Evolutionary conservation across 1,140 invertebrate genomes (phyloP).

Genomic region (Drosophila orena): DNA sequence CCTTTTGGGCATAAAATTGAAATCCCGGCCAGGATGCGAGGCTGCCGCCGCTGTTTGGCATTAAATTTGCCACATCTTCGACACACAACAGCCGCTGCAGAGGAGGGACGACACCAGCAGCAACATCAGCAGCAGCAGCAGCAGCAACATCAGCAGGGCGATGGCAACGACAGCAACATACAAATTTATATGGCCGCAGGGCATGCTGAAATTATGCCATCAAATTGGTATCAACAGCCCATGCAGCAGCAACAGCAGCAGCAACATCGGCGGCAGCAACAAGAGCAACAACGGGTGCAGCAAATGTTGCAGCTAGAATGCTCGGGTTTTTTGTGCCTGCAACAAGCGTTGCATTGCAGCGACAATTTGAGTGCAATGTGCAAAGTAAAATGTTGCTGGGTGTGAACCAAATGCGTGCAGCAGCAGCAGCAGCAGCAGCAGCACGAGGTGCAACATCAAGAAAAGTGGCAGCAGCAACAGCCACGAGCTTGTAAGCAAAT

Average conservation of each 20-base stretch:
- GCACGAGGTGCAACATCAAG: not conserved
- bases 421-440: slow-evolving; percentile 15
- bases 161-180: slow-evolving; percentile 76
- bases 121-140: not conserved
- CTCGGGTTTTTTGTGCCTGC: slow-evolving; percentile 42
- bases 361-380: slow-evolving; percentile 80
- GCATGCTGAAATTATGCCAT: slow-evolving; percentile 84
- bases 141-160: slow-evolving; percentile 45
- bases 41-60: slow-evolving; percentile 64
- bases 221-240: slow-evolving; percentile 82
- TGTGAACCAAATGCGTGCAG: slow-evolving; percentile 77
- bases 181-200: slow-evolving; percentile 82
- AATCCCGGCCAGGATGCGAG: slow-evolving; percentile 75
- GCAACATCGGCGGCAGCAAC: not conserved
- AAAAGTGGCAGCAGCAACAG: slow-evolving; percentile 18
- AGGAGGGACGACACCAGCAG: not conserved
- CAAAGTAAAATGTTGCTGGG: slow-evolving; percentile 79
- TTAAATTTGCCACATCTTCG: slow-evolving; percentile 80
- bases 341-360: slow-evolving; percentile 39
- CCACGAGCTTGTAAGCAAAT: slow-evolving; percentile 72
- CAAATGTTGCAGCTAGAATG: slow-evolving; percentile 29
- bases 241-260: slow-evolving; percentile 29
- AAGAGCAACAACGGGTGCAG: slow-evolving; percentile 5
- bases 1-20: slow-evolving; percentile 83
- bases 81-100: slow-evolving; percentile 26